Evolutionary conservation across 2,888 invertebrate genomes (phyloP).

Genomic region (Brachyopa scutellaris): DNA sequence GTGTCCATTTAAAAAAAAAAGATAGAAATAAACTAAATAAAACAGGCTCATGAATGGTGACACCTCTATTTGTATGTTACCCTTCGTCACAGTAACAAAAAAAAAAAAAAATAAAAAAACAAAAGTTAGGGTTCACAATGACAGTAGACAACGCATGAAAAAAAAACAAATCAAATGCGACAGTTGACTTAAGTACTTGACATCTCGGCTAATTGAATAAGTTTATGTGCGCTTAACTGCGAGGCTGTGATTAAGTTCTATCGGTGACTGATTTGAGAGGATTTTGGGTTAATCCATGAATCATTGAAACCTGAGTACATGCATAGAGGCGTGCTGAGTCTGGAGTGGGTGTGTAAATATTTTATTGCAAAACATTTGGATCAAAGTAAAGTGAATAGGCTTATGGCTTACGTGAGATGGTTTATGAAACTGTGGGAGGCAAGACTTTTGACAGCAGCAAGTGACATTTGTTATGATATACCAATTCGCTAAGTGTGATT

Average conservation of each 20-base stretch:
- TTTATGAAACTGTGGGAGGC: not conserved
- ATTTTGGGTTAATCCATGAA: constrained; percentile 29
- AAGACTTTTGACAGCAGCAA: not conserved
- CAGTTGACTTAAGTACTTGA: constrained; percentile 30
- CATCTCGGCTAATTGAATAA: constrained; percentile 49
- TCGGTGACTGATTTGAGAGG: constrained; percentile 39
- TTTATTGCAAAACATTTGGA: constrained; percentile 15
- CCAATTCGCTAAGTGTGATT: no score
- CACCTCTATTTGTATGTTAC: not conserved
- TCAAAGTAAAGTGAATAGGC: constrained; percentile 3
- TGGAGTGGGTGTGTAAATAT: constrained; percentile 28
- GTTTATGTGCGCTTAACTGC: constrained; percentile 36
- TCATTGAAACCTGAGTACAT: not conserved
- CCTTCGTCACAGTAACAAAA: not conserved
- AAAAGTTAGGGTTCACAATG: not conserved
- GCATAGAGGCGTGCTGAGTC: not conserved
- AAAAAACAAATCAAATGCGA: constrained; percentile 20
- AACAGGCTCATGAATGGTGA: no score
- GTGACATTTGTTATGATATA: no score
- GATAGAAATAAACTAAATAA: no score
- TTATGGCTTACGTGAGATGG: no score
- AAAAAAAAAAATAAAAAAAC: not conserved
- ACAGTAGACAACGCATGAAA: not conserved
- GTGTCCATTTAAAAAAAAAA: constrained; percentile 4
- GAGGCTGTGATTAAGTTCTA: constrained; percentile 45